Percentiles rank a stretch among this genome's conserved stretches.
Conservation (phyloP, 2,113 vertebrate genomes). For the Panthera tigris region DNA sequence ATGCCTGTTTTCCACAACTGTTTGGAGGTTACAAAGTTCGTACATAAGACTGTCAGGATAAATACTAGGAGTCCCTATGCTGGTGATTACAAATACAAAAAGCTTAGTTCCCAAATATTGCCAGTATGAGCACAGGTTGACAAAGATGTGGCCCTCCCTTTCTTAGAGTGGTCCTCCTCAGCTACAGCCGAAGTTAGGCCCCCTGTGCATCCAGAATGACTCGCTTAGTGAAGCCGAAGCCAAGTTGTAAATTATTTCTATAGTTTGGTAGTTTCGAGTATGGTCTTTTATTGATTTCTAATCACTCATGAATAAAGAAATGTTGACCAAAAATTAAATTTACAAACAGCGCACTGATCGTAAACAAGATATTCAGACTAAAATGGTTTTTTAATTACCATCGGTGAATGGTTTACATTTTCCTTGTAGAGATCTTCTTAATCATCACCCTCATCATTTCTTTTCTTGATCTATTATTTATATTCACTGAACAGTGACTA, state of each 20-base stretch:
- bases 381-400: neutral
- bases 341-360: neutral
- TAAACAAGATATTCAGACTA: neutral
- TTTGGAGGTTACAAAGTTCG: neutral
- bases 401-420: neutral
- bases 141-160: too few relatives aligned
- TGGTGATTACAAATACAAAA: neutral
- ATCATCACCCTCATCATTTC: neutral
- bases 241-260: neutral
- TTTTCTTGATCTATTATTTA: neutral
- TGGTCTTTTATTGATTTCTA: neutral
- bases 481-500: neutral
- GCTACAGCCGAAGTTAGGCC: accelerated
- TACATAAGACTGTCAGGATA: accelerated
- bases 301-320: neutral
- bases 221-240: neutral
- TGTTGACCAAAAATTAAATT: neutral
- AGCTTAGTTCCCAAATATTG: neutral
- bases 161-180: neutral
- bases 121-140: neutral
- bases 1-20: neutral
- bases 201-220: neutral
- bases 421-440: neutral
- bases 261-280: neutral
- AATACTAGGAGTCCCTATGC: neutral